Evolutionary conservation across 2,797 vertebrate genomes (phyloP).

Genomic region (Enteromius viviparus): DNA sequence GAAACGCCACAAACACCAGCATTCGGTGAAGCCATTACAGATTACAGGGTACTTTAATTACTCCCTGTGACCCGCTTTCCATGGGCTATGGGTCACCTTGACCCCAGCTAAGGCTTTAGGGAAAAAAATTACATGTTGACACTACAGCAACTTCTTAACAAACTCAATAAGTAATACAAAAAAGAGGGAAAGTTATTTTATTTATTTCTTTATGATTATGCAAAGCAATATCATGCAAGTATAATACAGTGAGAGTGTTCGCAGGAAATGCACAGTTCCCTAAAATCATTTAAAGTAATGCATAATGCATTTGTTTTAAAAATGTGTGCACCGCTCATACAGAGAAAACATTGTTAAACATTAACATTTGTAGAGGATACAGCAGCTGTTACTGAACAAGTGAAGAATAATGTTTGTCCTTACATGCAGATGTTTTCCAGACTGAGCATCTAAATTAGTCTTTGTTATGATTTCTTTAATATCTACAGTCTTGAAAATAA

Average conservation of each 20-base stretch:
- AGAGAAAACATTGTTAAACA: constrained; percentile 9
- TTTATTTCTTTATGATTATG: not conserved
- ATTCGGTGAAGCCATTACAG: constrained; percentile 63
- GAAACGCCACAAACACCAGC: constrained; percentile 34
- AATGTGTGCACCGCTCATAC: not conserved
- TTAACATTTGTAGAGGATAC: not conserved
- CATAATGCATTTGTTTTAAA: not conserved
- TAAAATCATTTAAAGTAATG: not conserved
- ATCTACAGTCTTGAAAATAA: not conserved
- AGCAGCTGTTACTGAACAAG: not conserved
- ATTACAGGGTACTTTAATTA: constrained; percentile 71
- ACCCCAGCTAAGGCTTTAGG: constrained; percentile 39
- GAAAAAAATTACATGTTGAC: constrained; percentile 9
- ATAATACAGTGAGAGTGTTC: not conserved
- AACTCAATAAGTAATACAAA: not conserved
- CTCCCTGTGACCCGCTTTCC: constrained; percentile 45
- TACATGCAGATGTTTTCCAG: too few species aligned
- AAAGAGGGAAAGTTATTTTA: not conserved
- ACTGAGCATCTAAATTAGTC: not conserved
- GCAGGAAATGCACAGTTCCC: not conserved
- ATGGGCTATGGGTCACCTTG: constrained; percentile 63
- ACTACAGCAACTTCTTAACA: not conserved
- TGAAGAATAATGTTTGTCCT: not conserved
- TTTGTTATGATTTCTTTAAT: not conserved
- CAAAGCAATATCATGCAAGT: not conserved